Percentiles rank a stretch among this genome's conserved stretches.
Evolutionary conservation across 1,140 invertebrate species (phyloP).

Genomic region (Lordiphosa clarofinis): DNA sequence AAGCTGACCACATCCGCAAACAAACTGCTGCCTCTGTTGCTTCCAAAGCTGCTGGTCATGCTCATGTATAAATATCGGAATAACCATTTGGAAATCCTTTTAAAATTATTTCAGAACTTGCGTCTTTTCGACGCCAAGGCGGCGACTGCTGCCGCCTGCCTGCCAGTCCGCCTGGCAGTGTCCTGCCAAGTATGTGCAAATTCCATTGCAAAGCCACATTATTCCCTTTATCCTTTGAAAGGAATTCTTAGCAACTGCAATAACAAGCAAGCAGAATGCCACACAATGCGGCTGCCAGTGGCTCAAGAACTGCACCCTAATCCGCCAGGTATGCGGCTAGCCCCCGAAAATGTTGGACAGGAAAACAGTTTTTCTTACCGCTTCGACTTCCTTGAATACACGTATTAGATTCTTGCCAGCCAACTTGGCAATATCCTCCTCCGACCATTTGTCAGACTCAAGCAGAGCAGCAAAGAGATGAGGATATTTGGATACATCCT

Average conservation of each 20-base stretch:
- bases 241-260: constrained; percentile 74
- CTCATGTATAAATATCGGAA: constrained; percentile 68
- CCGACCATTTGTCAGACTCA: constrained; percentile 85
- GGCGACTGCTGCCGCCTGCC: constrained; percentile 3
- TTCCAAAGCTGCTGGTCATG: constrained; percentile 45
- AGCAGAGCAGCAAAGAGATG: constrained; percentile 86
- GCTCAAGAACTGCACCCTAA: constrained; percentile 28
- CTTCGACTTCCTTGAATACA: constrained; percentile 88
- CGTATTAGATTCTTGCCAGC: constrained; percentile 88
- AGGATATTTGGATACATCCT: constrained; percentile 92
- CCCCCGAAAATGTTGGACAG: constrained; percentile 22
- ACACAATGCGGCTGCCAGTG: constrained; percentile 13
- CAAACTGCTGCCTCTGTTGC: constrained; percentile 45
- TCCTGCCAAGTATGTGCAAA: constrained; percentile 68
- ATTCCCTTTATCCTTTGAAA: constrained; percentile 76
- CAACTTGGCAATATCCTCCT: constrained; percentile 88
- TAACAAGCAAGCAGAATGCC: constrained; percentile 54
- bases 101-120: constrained; percentile 76
- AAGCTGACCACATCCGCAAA: constrained; percentile 68
- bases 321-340: constrained; percentile 48
- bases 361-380: constrained; percentile 80
- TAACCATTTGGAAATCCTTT: constrained; percentile 75
- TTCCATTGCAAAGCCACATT: constrained; percentile 77
- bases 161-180: constrained; percentile 27
- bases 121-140: constrained; percentile 66